phyloP scores from a whole-genome alignment of 2,797 vertebrate species.

The Alca torda region DNA sequence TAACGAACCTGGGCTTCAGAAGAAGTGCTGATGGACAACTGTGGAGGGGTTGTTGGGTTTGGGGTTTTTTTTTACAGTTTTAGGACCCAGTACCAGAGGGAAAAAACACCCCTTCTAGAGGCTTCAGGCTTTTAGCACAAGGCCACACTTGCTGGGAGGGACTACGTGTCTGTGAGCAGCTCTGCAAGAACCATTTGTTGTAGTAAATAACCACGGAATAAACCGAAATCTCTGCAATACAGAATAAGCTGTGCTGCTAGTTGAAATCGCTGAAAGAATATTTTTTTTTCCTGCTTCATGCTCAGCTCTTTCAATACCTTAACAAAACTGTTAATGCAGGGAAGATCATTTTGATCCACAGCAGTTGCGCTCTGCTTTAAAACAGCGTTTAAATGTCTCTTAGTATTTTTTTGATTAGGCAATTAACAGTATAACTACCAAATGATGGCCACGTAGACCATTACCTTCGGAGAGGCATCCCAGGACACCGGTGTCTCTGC shows the following conservation, averaged over 20 bases:
- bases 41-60: neutral
- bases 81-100: neutral
- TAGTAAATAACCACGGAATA: neutral
- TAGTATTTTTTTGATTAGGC: neutral
- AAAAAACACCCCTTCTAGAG: neutral
- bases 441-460: neutral
- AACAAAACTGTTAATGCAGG: neutral
- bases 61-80: neutral
- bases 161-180: neutral
- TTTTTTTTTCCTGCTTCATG: neutral
- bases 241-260: neutral
- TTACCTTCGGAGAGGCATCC: neutral
- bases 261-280: neutral
- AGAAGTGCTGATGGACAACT: neutral
- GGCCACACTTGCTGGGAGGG: accelerated
- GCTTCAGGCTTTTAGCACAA: neutral
- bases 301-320: neutral
- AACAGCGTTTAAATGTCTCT: neutral
- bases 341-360: neutral
- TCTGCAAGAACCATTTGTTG: neutral
- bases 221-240: neutral
- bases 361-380: neutral
- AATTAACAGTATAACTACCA: neutral
- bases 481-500: accelerated
- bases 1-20: accelerated